These are phyloP conservation scores for Mesopsocus fuscifrons DNA, from an alignment of 2,888 invertebrate genomes.

Conservation along the genomic window DNA sequence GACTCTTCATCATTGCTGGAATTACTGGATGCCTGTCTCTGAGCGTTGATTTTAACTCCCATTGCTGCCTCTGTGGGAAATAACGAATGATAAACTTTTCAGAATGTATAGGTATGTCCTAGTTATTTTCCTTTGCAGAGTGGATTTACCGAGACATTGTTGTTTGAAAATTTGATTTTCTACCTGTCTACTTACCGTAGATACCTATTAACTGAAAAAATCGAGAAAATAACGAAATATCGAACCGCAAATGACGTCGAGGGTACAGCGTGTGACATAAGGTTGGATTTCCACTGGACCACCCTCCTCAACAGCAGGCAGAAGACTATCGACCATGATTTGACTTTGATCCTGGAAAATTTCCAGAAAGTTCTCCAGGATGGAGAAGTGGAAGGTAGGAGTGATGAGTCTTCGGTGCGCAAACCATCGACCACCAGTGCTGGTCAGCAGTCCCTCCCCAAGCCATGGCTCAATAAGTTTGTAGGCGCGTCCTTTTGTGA, in stretches of 20 bases:
- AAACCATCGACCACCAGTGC: constrained; percentile 51
- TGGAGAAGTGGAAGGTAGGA: constrained; percentile 72
- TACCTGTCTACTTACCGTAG: too few relatives aligned
- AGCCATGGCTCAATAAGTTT: constrained; percentile 69
- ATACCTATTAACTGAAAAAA: too few relatives aligned
- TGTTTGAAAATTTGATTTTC: too few relatives aligned
- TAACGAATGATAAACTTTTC: too few relatives aligned
- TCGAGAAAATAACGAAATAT: too few relatives aligned
- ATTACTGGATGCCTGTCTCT: neutral
- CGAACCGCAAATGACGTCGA: neutral
- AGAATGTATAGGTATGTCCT: too few relatives aligned
- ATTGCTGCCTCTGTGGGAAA: neutral
- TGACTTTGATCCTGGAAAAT: constrained; percentile 44
- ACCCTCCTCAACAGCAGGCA: neutral
- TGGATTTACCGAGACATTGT: too few relatives aligned
- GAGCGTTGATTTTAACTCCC: neutral
- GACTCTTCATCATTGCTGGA: neutral
- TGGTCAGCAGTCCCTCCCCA: constrained; percentile 62
- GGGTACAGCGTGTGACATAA: neutral
- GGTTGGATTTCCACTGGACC: neutral
- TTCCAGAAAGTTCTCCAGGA: constrained; percentile 67
- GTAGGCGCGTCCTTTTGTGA: constrained; percentile 63
- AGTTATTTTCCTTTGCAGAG: too few relatives aligned
- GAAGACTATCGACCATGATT: constrained; percentile 5
- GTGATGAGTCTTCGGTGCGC: constrained; percentile 68